Conservation (phyloP, 2,113 vertebrate species). For the Equus przewalskii region DNA sequence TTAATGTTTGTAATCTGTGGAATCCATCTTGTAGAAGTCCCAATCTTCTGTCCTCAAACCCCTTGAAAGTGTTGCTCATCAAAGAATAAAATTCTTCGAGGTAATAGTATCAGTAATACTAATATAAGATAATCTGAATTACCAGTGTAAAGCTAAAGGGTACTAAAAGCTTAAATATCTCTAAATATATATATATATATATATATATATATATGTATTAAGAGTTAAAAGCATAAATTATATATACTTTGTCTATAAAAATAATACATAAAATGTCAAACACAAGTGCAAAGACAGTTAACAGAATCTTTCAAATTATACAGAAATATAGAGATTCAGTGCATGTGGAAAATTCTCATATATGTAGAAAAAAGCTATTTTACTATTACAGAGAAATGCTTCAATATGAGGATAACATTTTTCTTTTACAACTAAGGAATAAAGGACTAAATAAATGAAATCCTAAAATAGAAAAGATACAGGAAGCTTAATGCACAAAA, state of each 20-base stretch:
- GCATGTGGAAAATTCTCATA: not conserved
- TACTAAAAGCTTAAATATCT: not conserved
- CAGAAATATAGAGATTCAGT: not conserved
- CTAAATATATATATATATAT: no score
- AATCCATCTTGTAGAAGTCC: not conserved
- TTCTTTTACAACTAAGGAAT: not conserved
- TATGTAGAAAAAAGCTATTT: not conserved
- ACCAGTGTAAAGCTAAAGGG: not conserved
- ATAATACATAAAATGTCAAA: not conserved
- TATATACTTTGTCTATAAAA: not conserved
- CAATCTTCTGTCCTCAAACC: not conserved
- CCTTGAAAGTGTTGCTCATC: not conserved
- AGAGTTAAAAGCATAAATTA: not conserved
- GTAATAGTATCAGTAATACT: not conserved
- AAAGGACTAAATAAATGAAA: not conserved
- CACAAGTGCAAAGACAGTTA: not conserved
- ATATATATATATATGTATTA: no score
- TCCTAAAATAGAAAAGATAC: not conserved
- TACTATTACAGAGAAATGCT: conserved; percentile 1
- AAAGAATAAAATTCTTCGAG: not conserved
- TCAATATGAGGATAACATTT: not conserved
- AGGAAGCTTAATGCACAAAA: not conserved
- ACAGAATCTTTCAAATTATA: not conserved
- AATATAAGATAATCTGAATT: not conserved
- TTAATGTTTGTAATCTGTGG: not conserved